Evolutionary conservation across 2,888 invertebrate species (phyloP).

Genomic region (Thumatha senex): DNA sequence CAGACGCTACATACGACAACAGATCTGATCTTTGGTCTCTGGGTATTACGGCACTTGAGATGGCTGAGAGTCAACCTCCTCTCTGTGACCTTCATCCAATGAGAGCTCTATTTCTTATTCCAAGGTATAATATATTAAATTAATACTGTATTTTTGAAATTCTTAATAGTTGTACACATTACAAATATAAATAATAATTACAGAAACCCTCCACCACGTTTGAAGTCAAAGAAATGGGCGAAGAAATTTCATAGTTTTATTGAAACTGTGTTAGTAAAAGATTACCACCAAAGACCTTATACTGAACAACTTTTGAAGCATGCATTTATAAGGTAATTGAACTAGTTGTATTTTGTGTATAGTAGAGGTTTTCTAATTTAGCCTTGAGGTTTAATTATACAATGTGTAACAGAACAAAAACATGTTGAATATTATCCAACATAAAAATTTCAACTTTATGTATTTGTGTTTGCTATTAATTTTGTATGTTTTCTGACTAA

Average conservation of each 20-base stretch:
- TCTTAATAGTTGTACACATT: background rate
- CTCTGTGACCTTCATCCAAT: constrained; percentile 99
- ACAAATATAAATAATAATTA: constrained; percentile 19
- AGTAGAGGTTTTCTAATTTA: too few species aligned
- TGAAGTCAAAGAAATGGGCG: constrained; percentile 99
- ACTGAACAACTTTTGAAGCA: constrained; percentile 99
- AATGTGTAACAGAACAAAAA: too few species aligned
- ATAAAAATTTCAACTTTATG: background rate
- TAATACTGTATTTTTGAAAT: background rate
- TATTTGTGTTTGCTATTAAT: background rate
- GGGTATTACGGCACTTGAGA: constrained; percentile 99
- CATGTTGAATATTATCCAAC: too few species aligned
- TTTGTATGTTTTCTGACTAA: too few species aligned
- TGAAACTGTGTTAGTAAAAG: constrained; percentile 99
- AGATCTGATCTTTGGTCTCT: constrained; percentile 95
- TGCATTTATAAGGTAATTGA: constrained; percentile 91
- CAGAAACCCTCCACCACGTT: constrained; percentile 97
- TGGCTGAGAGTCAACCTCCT: constrained; percentile 99
- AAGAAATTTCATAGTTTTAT: constrained; percentile 99
- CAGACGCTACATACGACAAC: constrained; percentile 99
- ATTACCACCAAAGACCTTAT: constrained; percentile 99
- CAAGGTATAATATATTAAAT: constrained; percentile 73
- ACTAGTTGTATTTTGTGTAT: too few species aligned
- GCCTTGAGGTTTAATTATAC: too few species aligned
- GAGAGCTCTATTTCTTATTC: constrained; percentile 99